Base-by-base conservation (phyloP, 2,797 vertebrate species). In the Urosaurus nigricauda region DNA sequence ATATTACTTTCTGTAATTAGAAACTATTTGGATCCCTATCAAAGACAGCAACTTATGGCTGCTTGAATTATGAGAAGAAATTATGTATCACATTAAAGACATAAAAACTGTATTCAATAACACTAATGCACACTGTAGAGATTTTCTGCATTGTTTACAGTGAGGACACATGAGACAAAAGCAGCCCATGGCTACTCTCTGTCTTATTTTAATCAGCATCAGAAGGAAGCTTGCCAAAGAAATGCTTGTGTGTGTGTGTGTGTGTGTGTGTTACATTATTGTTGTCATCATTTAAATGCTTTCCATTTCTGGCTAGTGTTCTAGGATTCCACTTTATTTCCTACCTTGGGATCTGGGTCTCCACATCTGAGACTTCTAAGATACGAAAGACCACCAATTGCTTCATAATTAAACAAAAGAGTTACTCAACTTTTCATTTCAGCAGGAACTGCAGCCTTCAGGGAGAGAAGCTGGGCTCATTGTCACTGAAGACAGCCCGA, bases 311-410 rank as follows among this genome's bases (percentile, higher is more conserved):
- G 63, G 70, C 89, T 75, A 43, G 71, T n/a, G 17, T 83, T 5
- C 80, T 43, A 51, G 79, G 70, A 58, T 92, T 12, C 0, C 0
- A 56, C 63, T 93, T 85, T 86, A 71, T 92, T 94, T 60, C 88
- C 63, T 90, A 32, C 37, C 21, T 16, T 14, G 84, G 79, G 89
- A 82, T 88, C 91, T 87, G 88, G 80, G 74, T 21, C n/a, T 32
- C 24, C 86, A 84, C 79, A 86, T 91, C 89, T 92, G 88, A 93
- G 65, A 92, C 51, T 24, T n/a, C 65, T 79, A 79, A 83, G 53
- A 93, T 91, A 92, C 91, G 82, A 95, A 93, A 92, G 90, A 86
- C 80, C 88, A 92, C 83, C 79, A 74, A 89, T 78, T 91, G 82
- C 92, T 93, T 91, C 65, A 90, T 89, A 93, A 94, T 71, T 24